Evolutionary conservation across 2,797 vertebrate species (phyloP).

Genomic region (Champsocephalus gunnari): DNA sequence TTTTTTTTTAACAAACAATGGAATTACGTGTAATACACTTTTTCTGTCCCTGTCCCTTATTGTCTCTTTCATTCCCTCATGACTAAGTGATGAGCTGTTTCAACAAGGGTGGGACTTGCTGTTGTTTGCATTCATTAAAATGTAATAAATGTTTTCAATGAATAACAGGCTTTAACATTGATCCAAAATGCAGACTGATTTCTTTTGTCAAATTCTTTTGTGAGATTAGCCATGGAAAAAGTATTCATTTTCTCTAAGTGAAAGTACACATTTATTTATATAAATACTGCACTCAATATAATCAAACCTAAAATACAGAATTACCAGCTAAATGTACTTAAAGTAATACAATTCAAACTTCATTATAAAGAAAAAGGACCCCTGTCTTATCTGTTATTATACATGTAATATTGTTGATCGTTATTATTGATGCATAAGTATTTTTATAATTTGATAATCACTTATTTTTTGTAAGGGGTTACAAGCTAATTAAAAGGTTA

Average conservation of each 20-base stretch:
- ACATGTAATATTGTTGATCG: not conserved
- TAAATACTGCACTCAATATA: not conserved
- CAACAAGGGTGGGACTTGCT: constrained; percentile 74
- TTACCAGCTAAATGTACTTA: not conserved
- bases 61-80: constrained; percentile 78
- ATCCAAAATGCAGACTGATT: constrained; percentile 46
- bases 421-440: not conserved
- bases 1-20: constrained; percentile 62
- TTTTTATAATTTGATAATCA: no score
- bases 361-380: not conserved
- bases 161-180: constrained; percentile 76
- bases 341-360: constrained; percentile 7
- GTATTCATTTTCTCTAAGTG: not conserved
- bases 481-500: no score
- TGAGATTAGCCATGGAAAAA: not conserved
- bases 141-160: constrained; percentile 89
- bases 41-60: constrained; percentile 74
- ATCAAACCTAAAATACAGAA: not conserved
- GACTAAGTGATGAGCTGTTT: constrained; percentile 76
- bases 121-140: constrained; percentile 83
- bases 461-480: no score
- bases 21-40: constrained; percentile 73
- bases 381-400: not conserved
- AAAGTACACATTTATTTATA: not conserved
- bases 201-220: constrained; percentile 8